Percentiles rank a stretch among this genome's conserved stretches.
phyloP scores from a whole-genome alignment of 2,113 vertebrate species.

The Xiphorhynchus elegans region DNA sequence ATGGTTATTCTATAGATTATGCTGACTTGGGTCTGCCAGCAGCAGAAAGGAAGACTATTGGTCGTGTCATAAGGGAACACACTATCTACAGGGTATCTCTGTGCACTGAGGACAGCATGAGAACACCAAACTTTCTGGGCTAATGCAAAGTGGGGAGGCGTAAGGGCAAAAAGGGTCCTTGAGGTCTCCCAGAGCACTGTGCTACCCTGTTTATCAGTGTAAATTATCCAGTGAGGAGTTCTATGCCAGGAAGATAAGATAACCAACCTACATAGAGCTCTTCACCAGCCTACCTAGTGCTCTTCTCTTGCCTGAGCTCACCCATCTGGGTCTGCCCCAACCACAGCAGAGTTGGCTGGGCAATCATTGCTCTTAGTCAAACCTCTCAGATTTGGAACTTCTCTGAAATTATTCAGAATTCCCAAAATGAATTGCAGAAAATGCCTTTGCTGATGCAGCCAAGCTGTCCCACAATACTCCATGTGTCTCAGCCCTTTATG shows the following conservation, averaged over 20 bases:
- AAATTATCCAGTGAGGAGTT: background rate
- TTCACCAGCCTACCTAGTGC: background rate
- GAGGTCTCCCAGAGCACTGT: background rate
- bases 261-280: accelerated
- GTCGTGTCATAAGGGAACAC: background rate
- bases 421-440: background rate
- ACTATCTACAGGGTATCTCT: background rate
- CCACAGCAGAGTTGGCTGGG: background rate
- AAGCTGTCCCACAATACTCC: background rate
- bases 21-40: background rate
- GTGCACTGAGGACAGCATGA: background rate
- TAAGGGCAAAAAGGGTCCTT: background rate
- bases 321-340: background rate
- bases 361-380: background rate
- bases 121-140: background rate
- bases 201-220: background rate
- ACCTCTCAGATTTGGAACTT: background rate
- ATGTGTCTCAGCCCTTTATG: background rate
- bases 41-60: background rate
- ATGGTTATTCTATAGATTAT: background rate
- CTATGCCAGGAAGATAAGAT: background rate
- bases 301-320: background rate
- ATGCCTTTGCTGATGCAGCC: background rate
- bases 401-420: background rate
- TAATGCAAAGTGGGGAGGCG: background rate